Percentiles rank a stretch among this genome's conserved stretches.
phyloP scores from a whole-genome alignment of 2,797 vertebrate genomes.

The Clarias platycephalus region DNA sequence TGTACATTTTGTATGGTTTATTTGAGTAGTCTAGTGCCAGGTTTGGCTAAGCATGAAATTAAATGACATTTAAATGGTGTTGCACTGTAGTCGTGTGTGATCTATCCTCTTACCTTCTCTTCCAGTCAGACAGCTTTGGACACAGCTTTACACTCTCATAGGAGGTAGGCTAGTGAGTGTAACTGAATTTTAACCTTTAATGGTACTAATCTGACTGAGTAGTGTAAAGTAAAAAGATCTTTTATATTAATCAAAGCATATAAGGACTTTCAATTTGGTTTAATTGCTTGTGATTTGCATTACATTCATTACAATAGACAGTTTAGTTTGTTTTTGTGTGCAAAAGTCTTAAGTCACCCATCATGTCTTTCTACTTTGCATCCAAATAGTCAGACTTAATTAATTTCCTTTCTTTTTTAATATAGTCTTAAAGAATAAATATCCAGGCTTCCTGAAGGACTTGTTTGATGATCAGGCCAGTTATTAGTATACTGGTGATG shows the following conservation, averaged over 20 bases:
- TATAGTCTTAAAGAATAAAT: too few species aligned
- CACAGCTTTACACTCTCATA: conserved; percentile 90
- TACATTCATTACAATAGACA: background rate
- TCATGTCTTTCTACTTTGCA: too few species aligned
- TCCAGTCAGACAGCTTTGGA: conserved; percentile 93
- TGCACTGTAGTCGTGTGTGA: conserved; percentile 28
- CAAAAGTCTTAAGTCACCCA: too few species aligned
- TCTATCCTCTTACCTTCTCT: conserved; percentile 75
- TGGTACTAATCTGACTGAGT: conserved; percentile 5
- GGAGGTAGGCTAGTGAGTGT: conserved; percentile 82
- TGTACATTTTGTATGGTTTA: background rate
- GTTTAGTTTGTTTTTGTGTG: background rate
- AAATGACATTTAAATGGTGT: background rate
- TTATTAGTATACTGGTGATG: too few species aligned
- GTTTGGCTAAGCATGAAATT: background rate
- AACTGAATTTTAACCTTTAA: conserved; percentile 38
- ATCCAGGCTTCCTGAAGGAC: too few species aligned
- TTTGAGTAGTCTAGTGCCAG: background rate
- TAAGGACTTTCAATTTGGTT: background rate
- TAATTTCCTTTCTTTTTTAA: too few species aligned
- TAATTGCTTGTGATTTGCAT: background rate
- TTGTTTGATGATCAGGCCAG: too few species aligned
- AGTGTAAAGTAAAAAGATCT: background rate
- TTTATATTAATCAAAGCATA: conserved; percentile 1
- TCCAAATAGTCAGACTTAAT: too few species aligned